Conservation (phyloP, 2,113 vertebrate genomes). For the Lasiurus borealis region DNA sequence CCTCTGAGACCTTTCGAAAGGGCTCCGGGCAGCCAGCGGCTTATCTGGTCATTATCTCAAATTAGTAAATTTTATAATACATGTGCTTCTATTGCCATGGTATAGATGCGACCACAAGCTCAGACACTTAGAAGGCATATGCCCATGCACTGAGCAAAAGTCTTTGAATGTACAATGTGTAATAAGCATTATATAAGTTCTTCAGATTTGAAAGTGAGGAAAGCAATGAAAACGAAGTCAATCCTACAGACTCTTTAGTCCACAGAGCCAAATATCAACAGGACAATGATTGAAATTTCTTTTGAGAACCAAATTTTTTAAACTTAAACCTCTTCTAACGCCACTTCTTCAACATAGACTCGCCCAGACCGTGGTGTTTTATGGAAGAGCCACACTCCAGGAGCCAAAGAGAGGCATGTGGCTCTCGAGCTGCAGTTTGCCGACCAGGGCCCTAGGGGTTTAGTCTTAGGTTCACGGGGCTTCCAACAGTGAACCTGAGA, state of each 20-base stretch:
- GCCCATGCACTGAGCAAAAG: neutral
- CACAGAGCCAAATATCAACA: too few species aligned
- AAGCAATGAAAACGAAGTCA: neutral
- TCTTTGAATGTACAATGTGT: neutral
- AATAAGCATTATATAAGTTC: neutral
- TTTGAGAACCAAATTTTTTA: too few species aligned
- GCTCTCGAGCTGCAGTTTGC: too few species aligned
- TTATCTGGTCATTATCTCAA: neutral
- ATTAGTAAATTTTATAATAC: neutral
- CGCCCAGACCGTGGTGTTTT: too few species aligned
- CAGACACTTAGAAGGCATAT: neutral
- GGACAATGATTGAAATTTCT: too few species aligned
- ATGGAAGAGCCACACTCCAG: too few species aligned
- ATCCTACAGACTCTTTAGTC: neutral
- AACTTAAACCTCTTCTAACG: too few species aligned
- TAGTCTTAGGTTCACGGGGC: neutral
- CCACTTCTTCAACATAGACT: too few species aligned
- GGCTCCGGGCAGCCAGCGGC: neutral
- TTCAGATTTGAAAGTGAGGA: neutral
- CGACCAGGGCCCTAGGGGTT: neutral
- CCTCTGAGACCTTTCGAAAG: conserved; percentile 33
- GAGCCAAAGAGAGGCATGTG: too few species aligned
- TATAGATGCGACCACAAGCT: neutral
- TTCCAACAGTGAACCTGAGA: neutral
- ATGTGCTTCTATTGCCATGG: neutral